phyloP scores from a whole-genome alignment of 35 echinoderm and acorn worm genomes.

The Diadema setosum region DNA sequence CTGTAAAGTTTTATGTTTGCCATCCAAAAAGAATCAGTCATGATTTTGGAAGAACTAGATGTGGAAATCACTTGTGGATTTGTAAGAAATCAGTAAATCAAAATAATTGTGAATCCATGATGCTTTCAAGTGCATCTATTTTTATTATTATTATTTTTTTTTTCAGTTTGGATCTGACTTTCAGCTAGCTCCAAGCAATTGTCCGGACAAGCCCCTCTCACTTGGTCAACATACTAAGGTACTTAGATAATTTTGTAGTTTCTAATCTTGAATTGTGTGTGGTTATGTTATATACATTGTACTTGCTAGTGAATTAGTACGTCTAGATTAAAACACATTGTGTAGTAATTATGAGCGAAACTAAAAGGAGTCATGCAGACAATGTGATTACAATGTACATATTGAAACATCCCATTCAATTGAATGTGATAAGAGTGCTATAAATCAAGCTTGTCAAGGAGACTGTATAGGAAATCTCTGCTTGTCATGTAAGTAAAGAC shows the following conservation, averaged over 20 bases:
- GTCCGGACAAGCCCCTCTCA: conserved; percentile 74
- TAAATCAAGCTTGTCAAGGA: no score
- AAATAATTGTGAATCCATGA: not conserved
- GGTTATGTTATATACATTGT: not conserved
- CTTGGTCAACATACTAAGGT: conserved; percentile 41
- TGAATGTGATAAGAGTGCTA: not conserved
- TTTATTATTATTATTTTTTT: not conserved
- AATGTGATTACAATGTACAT: not conserved
- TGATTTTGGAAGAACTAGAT: not conserved
- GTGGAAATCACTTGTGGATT: not conserved
- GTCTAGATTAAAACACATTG: no score
- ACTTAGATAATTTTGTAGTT: not conserved
- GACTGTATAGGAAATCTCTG: no score
- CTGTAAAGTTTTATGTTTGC: not conserved
- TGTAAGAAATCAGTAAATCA: not conserved
- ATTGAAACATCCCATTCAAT: not conserved
- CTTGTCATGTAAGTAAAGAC: no score
- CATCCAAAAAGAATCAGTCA: not conserved
- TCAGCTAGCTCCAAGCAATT: conserved; percentile 56
- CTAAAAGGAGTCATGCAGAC: not conserved
- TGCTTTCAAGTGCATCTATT: not conserved
- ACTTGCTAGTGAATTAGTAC: not conserved
- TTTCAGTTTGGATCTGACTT: conserved; percentile 84
- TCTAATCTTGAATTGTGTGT: not conserved
- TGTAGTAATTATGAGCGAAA: not conserved